Base-by-base conservation (phyloP, 2,113 vertebrate species). In the Perccottus glenii region DNA sequence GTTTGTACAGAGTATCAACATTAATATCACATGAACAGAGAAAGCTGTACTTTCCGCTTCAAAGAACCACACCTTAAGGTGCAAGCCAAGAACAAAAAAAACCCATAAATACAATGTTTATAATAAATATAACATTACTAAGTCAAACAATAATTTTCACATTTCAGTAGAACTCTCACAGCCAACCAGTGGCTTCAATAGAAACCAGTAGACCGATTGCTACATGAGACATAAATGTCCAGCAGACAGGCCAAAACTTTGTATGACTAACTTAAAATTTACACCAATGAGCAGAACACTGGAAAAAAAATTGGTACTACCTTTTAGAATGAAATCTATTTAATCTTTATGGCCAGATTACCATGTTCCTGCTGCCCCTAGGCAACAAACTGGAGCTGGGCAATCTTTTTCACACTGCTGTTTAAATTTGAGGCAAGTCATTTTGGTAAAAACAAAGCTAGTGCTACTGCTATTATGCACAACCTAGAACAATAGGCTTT, bases 121-220 rank as follows among this genome's bases (percentile, higher is more conserved):
- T 71, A 88, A 75, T 86, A 83, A 90, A 86, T 87, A 85, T 65
- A 85, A 67, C 57, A 50, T 66, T 10, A 80, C 63, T 77, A 70
- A 62, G 60, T 55, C 59, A 5, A 81, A 75, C 36, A 55, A 43
- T 45, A 50, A 16, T 60, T 64, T 81, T 75, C 74, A 76, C 80
- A 75, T 78, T 73, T 79, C 56, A 70, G 77, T 76, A 73, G 74
- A 46, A 55, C 57, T 80, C 73, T 56, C 65, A 60, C 60, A 84
- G 78, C 81, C 85, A 85, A 78, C 87, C 87, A 84, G 81, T 69
- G 85, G 82, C 87, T 85, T 77, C 48, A 78, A 71, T 70, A 71
- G 73, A 77, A 84, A 76, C 79, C 85, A 83, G 66, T 19, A 62
- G 75, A 83, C 66, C 64, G n/a, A 60, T 35, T 66, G 77, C 80